Evolutionary conservation across 2,113 vertebrate genomes (phyloP).

Genomic region (Synchiropus splendidus): DNA sequence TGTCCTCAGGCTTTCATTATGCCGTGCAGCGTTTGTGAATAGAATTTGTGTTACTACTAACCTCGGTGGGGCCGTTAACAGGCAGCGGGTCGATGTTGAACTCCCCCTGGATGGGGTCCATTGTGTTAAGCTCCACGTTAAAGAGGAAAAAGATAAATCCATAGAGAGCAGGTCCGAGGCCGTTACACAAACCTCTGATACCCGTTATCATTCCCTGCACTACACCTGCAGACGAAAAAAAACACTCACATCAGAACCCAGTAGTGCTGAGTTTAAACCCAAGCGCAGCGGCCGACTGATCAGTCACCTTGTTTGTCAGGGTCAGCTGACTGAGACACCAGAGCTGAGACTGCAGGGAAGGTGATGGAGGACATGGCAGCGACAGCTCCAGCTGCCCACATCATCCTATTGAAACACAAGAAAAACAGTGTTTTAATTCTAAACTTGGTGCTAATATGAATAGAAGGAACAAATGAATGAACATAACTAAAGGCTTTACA

Average conservation of each 20-base stretch:
- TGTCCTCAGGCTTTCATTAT: too few species aligned
- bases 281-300: neutral
- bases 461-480: too few species aligned
- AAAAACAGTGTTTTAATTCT: too few species aligned
- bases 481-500: too few species aligned
- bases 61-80: conserved; percentile 55
- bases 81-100: conserved; percentile 51
- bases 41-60: neutral
- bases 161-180: conserved; percentile 89
- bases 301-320: conserved; percentile 82
- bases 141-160: conserved; percentile 94
- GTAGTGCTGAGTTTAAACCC: neutral
- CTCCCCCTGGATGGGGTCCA: conserved; percentile 68
- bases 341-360: conserved; percentile 85
- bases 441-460: too few species aligned
- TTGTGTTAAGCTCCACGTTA: conserved; percentile 79
- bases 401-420: too few species aligned
- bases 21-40: too few species aligned
- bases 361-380: conserved; percentile 77
- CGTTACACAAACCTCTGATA: conserved; percentile 89
- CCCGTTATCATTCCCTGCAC: conserved; percentile 95
- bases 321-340: conserved; percentile 84
- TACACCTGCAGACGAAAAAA: conserved; percentile 67
- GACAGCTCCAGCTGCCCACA: conserved; percentile 65
- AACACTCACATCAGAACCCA: neutral